phyloP scores from a whole-genome alignment of 2,888 invertebrate genomes.

The Trissolcus brochymenae region DNA sequence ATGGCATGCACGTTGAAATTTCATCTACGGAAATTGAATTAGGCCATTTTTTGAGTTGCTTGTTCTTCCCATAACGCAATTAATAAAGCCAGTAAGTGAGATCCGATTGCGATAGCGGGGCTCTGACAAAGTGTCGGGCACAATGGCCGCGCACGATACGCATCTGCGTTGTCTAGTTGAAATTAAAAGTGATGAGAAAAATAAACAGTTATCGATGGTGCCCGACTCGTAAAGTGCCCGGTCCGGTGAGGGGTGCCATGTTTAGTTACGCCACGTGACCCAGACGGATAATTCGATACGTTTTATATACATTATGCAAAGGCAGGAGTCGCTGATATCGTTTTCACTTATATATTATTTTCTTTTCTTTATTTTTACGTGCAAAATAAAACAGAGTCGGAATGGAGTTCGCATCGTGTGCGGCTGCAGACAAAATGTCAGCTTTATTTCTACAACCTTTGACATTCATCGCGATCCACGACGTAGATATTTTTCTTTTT shows the following conservation, averaged over 20 bases:
- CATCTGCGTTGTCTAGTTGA: constrained; percentile 72
- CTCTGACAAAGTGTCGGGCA: constrained; percentile 60
- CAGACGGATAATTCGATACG: constrained; percentile 44
- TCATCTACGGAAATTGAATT: constrained; percentile 47
- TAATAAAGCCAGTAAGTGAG: constrained; percentile 72
- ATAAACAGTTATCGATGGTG: constrained; percentile 67
- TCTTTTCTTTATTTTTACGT: neutral
- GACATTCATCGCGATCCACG: too few species aligned
- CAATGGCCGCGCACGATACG: constrained; percentile 65
- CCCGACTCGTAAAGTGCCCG: constrained; percentile 53
- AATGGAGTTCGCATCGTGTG: too few species aligned
- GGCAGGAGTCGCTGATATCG: constrained; percentile 28
- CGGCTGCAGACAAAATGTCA: too few species aligned
- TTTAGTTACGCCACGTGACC: constrained; percentile 54
- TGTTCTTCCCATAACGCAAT: constrained; percentile 69
- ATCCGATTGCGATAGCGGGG: constrained; percentile 69
- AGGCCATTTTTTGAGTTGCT: constrained; percentile 63
- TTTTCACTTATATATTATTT: constrained; percentile 2
- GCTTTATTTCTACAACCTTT: too few species aligned
- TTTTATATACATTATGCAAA: constrained; percentile 49
- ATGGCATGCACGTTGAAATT: too few species aligned
- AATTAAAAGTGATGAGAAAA: constrained; percentile 75
- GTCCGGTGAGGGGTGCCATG: constrained; percentile 48
- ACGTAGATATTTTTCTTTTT: too few species aligned
- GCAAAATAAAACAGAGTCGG: too few species aligned